These are phyloP conservation scores for Andrena hattorfiana DNA, from an alignment of 2,888 invertebrate genomes.

Conservation along the genomic window DNA sequence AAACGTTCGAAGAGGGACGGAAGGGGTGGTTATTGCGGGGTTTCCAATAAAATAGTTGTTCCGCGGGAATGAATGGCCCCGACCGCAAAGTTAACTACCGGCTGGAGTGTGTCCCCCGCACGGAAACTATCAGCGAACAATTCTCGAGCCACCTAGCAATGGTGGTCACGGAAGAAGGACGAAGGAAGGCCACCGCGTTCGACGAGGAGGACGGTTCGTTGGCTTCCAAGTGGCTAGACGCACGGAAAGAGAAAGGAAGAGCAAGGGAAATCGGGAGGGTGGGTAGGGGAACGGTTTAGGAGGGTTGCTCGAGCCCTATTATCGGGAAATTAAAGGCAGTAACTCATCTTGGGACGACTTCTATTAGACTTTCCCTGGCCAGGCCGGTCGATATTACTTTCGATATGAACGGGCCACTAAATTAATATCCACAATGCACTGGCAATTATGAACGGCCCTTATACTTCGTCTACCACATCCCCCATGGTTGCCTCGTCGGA, in stretches of 20 bases:
- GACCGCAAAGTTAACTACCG: slow-evolving; percentile 73
- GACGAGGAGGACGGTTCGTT: slow-evolving; percentile 51
- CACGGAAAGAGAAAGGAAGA: slow-evolving; percentile 56
- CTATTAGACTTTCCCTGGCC: slow-evolving; percentile 82
- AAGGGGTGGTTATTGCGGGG: slow-evolving; percentile 65
- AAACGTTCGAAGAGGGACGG: slow-evolving; percentile 64
- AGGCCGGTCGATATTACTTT: slow-evolving; percentile 82
- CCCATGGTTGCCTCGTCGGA: slow-evolving; percentile 28
- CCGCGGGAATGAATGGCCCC: slow-evolving; percentile 69
- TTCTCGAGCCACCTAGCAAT: slow-evolving; percentile 68
- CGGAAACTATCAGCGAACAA: slow-evolving; percentile 78
- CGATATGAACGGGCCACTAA: slow-evolving; percentile 83
- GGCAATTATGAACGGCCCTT: slow-evolving; percentile 80
- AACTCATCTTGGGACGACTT: slow-evolving; percentile 82
- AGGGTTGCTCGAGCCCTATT: slow-evolving; percentile 78
- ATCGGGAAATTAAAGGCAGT: slow-evolving; percentile 83
- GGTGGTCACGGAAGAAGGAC: slow-evolving; percentile 59
- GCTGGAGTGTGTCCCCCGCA: slow-evolving; percentile 65
- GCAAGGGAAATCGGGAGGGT: slow-evolving; percentile 41
- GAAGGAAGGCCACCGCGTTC: slow-evolving; percentile 38
- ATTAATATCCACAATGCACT: slow-evolving; percentile 83
- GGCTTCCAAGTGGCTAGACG: slow-evolving; percentile 44
- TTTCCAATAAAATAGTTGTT: slow-evolving; percentile 75
- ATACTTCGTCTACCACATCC: slow-evolving; percentile 37
- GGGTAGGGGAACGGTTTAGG: slow-evolving; percentile 49